A percentile compares a stretch with the other conserved stretches of the same genome.
Conservation (phyloP, 1,140 invertebrate genomes). For the Acromyrmex echinatior region DNA sequence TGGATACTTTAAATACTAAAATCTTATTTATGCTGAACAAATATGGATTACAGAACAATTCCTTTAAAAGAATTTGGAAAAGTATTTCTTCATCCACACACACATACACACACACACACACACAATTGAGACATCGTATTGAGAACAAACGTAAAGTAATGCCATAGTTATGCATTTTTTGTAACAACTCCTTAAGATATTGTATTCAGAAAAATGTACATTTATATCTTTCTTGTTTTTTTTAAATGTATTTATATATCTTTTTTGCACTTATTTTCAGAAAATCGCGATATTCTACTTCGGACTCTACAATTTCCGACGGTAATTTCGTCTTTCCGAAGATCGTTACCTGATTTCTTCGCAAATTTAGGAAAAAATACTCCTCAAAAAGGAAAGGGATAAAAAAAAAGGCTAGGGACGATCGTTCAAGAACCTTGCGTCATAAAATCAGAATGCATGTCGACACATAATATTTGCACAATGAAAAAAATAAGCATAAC, state of each 20-base stretch:
- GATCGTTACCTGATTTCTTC: neutral
- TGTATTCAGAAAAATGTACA: neutral
- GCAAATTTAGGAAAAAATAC: constrained; percentile 1
- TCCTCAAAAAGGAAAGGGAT: neutral
- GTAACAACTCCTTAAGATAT: neutral
- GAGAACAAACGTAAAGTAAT: neutral
- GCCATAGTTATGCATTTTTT: neutral
- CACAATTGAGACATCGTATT: neutral
- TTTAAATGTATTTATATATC: neutral
- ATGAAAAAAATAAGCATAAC: neutral
- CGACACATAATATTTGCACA: constrained; percentile 14
- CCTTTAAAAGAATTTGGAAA: neutral
- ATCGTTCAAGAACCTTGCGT: neutral
- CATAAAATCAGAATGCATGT: neutral
- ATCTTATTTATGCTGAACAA: neutral
- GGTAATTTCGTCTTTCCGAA: neutral
- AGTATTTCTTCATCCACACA: neutral
- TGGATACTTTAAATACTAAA: neutral
- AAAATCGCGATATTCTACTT: neutral
- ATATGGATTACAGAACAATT: neutral
- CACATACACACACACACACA: too few relatives aligned
- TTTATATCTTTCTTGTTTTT: neutral
- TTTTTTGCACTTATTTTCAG: neutral
- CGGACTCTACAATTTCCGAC: neutral
- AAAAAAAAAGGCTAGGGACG: neutral